A percentile compares a stretch with the other conserved stretches of the same genome.
Evolutionary conservation across 2,113 vertebrate genomes (phyloP).

Genomic region (Pseudonaja textilis): DNA sequence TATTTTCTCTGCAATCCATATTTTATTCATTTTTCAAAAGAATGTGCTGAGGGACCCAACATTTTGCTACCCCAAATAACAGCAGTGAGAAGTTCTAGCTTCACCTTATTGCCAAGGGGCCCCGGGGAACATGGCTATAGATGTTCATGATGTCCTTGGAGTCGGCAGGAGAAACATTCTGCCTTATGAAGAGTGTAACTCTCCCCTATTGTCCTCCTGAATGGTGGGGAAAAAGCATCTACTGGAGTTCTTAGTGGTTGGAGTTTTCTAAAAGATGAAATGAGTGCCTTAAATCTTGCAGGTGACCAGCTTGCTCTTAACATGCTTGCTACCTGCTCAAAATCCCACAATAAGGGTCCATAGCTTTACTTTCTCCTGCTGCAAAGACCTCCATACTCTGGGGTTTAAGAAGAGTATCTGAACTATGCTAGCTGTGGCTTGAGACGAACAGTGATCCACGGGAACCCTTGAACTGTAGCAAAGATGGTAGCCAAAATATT

Average conservation of each 20-base stretch:
- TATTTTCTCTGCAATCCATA: background rate
- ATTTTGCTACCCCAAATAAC: background rate
- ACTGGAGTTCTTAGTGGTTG: background rate
- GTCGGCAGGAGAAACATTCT: background rate
- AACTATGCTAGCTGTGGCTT: background rate
- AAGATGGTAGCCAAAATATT: background rate
- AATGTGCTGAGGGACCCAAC: background rate
- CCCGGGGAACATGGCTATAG: background rate
- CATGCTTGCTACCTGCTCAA: background rate
- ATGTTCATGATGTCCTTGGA: background rate
- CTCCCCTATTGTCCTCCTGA: background rate
- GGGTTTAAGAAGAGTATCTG: background rate
- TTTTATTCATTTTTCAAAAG: background rate
- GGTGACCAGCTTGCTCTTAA: background rate
- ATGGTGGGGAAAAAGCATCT: background rate
- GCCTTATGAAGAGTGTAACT: background rate
- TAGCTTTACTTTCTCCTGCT: background rate
- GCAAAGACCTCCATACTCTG: background rate
- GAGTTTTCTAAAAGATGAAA: background rate
- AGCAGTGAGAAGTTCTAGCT: background rate
- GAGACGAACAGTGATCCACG: background rate
- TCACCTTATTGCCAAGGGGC: background rate
- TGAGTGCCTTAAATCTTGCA: background rate
- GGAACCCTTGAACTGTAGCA: background rate
- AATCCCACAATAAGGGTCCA: background rate